A percentile compares a stretch with the other conserved stretches of the same genome.
Conservation (phyloP, 2,888 invertebrate genomes). For the Teleiodes luculella region DNA sequence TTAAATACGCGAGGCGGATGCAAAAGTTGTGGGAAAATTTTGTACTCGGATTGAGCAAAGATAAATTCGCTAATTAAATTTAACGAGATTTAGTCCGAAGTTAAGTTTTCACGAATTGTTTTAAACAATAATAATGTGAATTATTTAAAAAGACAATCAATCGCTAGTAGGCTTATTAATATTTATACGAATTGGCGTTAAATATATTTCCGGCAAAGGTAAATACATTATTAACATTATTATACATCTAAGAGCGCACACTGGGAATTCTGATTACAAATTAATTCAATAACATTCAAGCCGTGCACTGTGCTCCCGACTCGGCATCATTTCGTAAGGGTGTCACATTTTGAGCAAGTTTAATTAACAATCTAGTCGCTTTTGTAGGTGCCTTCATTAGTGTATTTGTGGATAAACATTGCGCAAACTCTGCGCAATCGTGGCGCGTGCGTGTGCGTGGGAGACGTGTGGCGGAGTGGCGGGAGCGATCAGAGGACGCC, state of each 20-base stretch:
- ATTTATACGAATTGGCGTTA: background rate
- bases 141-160: too few relatives aligned
- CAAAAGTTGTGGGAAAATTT: conserved; percentile 20
- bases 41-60: conserved; percentile 10
- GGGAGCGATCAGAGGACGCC: conserved; percentile 20
- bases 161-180: background rate
- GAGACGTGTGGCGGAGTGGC: conserved; percentile 26
- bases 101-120: too few relatives aligned
- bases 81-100: too few relatives aligned
- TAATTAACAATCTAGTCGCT: conserved; percentile 79
- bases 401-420: conserved; percentile 77
- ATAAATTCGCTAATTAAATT: background rate
- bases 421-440: conserved; percentile 59
- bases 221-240: conserved; percentile 53
- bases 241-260: conserved; percentile 59
- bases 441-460: conserved; percentile 53
- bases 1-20: conserved; percentile 40
- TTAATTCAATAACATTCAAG: conserved; percentile 76
- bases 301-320: conserved; percentile 71
- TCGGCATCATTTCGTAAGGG: conserved; percentile 73
- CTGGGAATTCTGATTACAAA: conserved; percentile 75
- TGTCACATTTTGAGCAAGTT: conserved; percentile 78
- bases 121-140: too few relatives aligned
- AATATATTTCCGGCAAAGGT: conserved; percentile 40
- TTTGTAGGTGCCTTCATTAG: conserved; percentile 78